Evolutionary conservation across 2,113 vertebrate species (phyloP), one percentile per base, ranked within the genome.

Genomic region (Rhabdomys dilectus): DNA sequence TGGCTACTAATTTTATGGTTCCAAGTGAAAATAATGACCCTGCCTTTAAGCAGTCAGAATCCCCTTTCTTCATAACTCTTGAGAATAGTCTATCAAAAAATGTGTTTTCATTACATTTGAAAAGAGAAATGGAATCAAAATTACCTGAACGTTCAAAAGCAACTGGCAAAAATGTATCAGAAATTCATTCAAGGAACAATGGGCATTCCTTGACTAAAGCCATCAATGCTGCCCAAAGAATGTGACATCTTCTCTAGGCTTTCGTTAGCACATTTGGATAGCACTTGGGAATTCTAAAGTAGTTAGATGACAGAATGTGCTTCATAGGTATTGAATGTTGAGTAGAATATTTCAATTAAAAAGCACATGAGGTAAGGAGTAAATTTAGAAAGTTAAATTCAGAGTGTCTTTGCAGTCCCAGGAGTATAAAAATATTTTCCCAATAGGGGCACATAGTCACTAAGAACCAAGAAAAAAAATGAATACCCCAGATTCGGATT

Each of bases 21-120:
- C 24, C 31, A 82, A 94, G 86, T 92, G 87, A 95, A 96, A 84
- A 42, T 42, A 97, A 86, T 75, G 60, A 92, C 81, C 39, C 58
- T 45, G n/a, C 16, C 51, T 80, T n/a, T 48, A 96, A 64, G 86
- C 56, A 73, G 60, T 94, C 62, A 36, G 76, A 56, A 39, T 91
- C 64, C 11, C 4, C 7, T 68, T 91, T 88, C 13, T 31, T 81
- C 39, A 68, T 85, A 95, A 68, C 73, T 94, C 64, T 91, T 88
- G 45, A 56, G 77, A 91, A 81, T 45, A 12, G 36, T n/a, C 16
- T 58, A 89, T 76, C 66, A 91, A 89, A 53, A 86, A 89, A 85
- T 66, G 3, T 24, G 12, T 72, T 66, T 91, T 78, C 16, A 26
- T 95, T 42, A 82, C 5, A 68, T 68, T 82, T 94, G 77, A 73